These are phyloP conservation scores for Neolamprologus cancellatus DNA, from an alignment of 2,113 vertebrate genomes.

Conservation along the genomic window DNA sequence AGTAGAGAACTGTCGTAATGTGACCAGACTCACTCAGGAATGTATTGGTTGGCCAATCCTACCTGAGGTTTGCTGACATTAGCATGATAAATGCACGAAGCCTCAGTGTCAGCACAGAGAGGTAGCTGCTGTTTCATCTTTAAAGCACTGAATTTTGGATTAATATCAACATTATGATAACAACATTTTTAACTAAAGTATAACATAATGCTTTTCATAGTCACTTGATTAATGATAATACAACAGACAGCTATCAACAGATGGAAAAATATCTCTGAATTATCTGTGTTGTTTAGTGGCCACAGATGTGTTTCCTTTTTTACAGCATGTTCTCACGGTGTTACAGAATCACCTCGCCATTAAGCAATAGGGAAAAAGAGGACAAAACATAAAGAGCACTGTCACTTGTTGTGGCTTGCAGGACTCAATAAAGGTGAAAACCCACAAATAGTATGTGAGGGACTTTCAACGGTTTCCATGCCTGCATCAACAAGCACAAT, in stretches of 20 bases:
- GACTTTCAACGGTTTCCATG: background rate
- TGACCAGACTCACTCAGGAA: background rate
- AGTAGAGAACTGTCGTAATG: background rate
- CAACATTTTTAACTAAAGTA: background rate
- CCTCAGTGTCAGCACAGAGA: background rate
- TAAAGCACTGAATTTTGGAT: background rate
- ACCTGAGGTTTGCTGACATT: background rate
- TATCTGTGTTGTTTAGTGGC: background rate
- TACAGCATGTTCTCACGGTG: background rate
- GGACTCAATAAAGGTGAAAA: slow-evolving; percentile 37
- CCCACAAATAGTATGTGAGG: slow-evolving; percentile 11
- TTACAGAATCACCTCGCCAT: background rate
- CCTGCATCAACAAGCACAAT: background rate
- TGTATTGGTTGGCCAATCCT: background rate
- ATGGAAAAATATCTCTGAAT: background rate
- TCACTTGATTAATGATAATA: background rate
- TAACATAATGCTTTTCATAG: rapidly evolving
- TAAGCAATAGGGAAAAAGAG: background rate
- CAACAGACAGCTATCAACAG: background rate
- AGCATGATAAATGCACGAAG: background rate
- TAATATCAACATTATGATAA: background rate
- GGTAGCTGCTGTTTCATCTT: background rate
- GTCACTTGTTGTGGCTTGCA: slow-evolving; percentile 54
- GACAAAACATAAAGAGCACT: background rate
- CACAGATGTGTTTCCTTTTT: background rate